Evolutionary conservation across 2,888 invertebrate species (phyloP).

Genomic region (Diplazon laetatorius): DNA sequence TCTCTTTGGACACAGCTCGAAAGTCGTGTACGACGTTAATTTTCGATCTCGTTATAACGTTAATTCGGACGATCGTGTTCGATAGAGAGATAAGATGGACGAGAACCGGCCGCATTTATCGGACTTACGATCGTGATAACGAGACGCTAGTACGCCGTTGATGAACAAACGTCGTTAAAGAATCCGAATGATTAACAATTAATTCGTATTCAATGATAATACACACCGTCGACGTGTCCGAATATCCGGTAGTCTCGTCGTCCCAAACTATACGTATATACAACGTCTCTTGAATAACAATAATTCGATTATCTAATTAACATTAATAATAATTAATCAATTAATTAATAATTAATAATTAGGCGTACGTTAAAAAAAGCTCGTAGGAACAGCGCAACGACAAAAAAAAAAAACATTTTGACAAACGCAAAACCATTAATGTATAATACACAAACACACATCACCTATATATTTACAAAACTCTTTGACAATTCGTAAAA

Average conservation of each 20-base stretch:
- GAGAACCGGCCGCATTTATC: no score
- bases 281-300: conserved; percentile 57
- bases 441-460: conserved; percentile 55
- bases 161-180: conserved; percentile 38
- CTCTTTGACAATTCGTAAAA: conserved; percentile 41
- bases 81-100: conserved; percentile 47
- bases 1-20: conserved; percentile 22
- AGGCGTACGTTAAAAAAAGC: conserved; percentile 65
- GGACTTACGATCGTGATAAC: conserved; percentile 43
- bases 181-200: conserved; percentile 31
- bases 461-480: conserved; percentile 50
- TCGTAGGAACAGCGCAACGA: conserved; percentile 64
- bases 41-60: conserved; percentile 29
- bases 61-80: conserved; percentile 36
- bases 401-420: conserved; percentile 32
- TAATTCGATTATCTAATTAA: conserved; percentile 64
- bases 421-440: conserved; percentile 36
- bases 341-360: no score
- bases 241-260: conserved; percentile 28
- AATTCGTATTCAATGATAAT: conserved; percentile 44
- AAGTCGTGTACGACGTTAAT: neutral
- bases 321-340: conserved; percentile 49
- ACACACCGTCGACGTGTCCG: conserved; percentile 28
- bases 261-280: conserved; percentile 50
- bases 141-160: conserved; percentile 1